Percentiles rank a stretch among this genome's conserved stretches.
phyloP scores from a whole-genome alignment of 1,140 invertebrate species.

The Pomacea maculata region DNA sequence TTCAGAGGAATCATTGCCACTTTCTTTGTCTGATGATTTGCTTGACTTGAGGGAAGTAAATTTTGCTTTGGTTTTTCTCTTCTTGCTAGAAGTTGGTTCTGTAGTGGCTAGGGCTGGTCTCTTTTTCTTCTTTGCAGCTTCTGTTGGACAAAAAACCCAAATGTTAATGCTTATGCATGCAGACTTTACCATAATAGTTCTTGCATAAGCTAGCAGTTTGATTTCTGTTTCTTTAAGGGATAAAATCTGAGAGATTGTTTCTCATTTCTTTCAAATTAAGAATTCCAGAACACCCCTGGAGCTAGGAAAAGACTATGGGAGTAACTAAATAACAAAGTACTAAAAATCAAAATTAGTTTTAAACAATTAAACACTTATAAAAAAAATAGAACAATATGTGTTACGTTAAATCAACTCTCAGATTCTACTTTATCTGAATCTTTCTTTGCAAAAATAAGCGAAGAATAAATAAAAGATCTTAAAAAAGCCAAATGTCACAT shows the following conservation, averaged over 20 bases:
- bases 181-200: neutral
- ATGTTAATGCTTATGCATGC: neutral
- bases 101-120: neutral
- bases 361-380: no score
- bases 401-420: no score
- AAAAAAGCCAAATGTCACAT: neutral
- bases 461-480: neutral
- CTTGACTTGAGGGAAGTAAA: constrained; percentile 24
- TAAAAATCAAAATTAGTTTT: no score
- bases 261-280: neutral
- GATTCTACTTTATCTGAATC: no score
- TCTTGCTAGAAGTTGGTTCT: constrained; percentile 7
- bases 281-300: neutral
- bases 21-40: constrained; percentile 12
- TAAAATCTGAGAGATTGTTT: neutral
- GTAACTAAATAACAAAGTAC: neutral
- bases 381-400: no score
- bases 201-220: neutral
- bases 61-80: neutral
- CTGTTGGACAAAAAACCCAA: neutral
- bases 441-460: neutral
- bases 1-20: neutral
- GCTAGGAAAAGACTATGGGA: neutral
- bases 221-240: neutral
- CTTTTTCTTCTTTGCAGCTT: constrained; percentile 12